phyloP scores from a whole-genome alignment of 1,140 invertebrate species.

The Chironomus tepperi region DNA sequence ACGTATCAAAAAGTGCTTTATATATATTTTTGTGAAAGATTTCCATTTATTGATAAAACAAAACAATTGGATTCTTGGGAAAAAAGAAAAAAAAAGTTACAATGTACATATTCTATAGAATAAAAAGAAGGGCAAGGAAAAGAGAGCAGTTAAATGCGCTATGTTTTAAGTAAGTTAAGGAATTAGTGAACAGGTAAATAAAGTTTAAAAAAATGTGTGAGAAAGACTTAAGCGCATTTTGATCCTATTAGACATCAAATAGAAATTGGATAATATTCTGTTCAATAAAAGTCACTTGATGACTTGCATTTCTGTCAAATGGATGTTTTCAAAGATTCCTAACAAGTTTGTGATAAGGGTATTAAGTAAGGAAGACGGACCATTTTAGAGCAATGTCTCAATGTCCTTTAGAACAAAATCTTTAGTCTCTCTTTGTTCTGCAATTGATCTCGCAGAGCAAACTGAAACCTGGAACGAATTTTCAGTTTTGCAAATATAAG shows the following conservation, averaged over 20 bases:
- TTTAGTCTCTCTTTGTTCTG: background rate
- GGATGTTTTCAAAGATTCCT: background rate
- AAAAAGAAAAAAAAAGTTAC: background rate
- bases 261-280: no score
- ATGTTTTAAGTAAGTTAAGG: background rate
- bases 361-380: no score
- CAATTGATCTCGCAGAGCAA: background rate
- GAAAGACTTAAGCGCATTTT: no score
- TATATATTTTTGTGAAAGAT: background rate
- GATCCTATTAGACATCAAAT: no score
- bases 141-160: conserved; percentile 1
- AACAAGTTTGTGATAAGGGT: background rate
- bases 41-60: conserved; percentile 21
- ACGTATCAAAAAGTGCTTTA: conserved; percentile 2
- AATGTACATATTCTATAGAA: background rate
- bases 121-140: background rate
- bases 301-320: no score
- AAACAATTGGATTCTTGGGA: conserved; percentile 19
- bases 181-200: background rate
- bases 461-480: background rate
- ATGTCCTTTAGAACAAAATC: no score
- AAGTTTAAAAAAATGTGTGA: no score
- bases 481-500: background rate
- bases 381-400: no score
- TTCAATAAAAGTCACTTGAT: no score